These are phyloP conservation scores for Iguana delicatissima DNA, from an alignment of 2,797 vertebrate genomes.

Conservation along the genomic window DNA sequence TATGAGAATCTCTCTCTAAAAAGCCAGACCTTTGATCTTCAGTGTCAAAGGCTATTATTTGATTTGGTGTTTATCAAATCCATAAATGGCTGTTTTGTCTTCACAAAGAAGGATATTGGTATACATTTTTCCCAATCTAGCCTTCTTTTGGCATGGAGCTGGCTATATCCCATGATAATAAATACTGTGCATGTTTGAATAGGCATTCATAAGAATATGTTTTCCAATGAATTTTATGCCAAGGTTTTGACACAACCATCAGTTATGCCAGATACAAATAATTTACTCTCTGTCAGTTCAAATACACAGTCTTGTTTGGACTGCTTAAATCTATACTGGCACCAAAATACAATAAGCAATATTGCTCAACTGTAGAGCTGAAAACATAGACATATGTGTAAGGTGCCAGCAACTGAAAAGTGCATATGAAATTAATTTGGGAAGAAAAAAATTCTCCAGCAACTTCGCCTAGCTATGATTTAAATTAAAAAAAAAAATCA, in stretches of 20 bases:
- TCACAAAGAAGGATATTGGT: conserved; percentile 61
- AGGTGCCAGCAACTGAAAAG: conserved; percentile 68
- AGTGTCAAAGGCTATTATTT: conserved; percentile 14
- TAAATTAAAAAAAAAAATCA: neutral
- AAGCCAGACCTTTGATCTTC: neutral
- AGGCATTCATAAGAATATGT: conserved; percentile 76
- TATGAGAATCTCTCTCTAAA: neutral
- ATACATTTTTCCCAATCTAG: conserved; percentile 66
- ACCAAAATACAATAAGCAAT: conserved; percentile 67
- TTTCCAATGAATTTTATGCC: conserved; percentile 79
- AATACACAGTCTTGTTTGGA: conserved; percentile 79
- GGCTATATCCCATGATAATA: conserved; percentile 62
- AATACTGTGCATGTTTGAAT: conserved; percentile 74
- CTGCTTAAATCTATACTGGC: conserved; percentile 82
- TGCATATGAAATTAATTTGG: conserved; percentile 38
- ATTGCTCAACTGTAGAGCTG: conserved; percentile 74
- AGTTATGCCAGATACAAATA: conserved; percentile 84
- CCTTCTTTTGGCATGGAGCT: conserved; percentile 75
- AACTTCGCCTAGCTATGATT: conserved; percentile 11
- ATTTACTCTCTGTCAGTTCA: conserved; percentile 85
- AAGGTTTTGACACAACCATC: conserved; percentile 83
- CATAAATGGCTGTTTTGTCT: conserved; percentile 38
- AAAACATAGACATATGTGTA: conserved; percentile 72
- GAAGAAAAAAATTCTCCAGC: neutral
- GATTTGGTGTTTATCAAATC: conserved; percentile 54